These are phyloP conservation scores for Sprattus sprattus DNA, from an alignment of 2,113 vertebrate genomes.

Conservation along the genomic window DNA sequence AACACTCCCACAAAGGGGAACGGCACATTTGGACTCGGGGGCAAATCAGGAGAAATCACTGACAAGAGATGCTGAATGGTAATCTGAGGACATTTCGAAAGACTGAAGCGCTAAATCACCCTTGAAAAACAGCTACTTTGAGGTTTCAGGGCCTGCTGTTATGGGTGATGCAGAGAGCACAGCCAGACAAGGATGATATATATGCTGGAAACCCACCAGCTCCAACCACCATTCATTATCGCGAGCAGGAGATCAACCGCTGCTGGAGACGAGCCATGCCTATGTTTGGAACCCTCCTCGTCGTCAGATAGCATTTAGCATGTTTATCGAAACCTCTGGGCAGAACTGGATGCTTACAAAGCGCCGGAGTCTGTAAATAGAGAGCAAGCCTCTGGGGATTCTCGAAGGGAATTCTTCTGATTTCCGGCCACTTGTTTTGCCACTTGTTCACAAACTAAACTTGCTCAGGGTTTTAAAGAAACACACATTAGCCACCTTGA, in stretches of 20 bases:
- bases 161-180: neutral
- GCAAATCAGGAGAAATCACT: neutral
- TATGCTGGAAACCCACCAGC: neutral
- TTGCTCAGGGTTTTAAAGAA: neutral
- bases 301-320: conserved; percentile 12
- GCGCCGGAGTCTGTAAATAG: neutral
- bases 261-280: neutral
- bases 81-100: neutral
- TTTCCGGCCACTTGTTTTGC: neutral
- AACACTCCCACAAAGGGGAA: neutral
- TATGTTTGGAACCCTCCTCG: conserved; percentile 6
- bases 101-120: neutral
- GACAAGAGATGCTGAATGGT: neutral
- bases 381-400: neutral
- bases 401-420: neutral
- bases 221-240: conserved; percentile 14
- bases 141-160: neutral
- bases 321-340: neutral
- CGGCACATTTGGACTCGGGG: neutral
- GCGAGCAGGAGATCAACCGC: conserved; percentile 1
- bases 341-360: conserved; percentile 1
- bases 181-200: conserved; percentile 4
- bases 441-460: neutral
- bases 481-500: neutral
- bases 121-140: neutral